Base-by-base conservation (phyloP, 2,888 invertebrate genomes). In the Deilephila elpenor region DNA sequence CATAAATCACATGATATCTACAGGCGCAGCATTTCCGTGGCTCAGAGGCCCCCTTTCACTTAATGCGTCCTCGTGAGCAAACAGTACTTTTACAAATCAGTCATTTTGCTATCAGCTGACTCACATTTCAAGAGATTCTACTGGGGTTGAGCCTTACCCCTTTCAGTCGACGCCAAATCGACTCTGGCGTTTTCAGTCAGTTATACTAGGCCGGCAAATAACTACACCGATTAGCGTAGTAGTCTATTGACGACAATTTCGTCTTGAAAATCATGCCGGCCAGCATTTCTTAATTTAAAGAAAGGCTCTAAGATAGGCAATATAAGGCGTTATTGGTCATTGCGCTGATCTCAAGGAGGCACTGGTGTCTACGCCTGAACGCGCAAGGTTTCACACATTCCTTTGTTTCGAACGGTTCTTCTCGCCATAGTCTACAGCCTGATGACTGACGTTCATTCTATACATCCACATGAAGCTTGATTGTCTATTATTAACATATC, bases 391-490 rank as follows among this genome's bases (percentile, higher is more conserved):
- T 44, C 44, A 44, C 44, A 44, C 44, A 44, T 44, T 44, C 44
- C 44, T 44, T 44, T 14, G 14, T 44, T 62, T n/a, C 62, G 53
- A 14, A 20, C 37, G 8, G 62, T 53, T 51, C 32, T 17, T 11
- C 51, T 20, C 51, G 11, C 20, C n/a, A 17, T 60, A 72, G 62
- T 72, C 72, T 72, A 61, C 71, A 72, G 71, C 61, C 71, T 25
- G 25, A 32, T 20, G 62, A 72, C 61, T 20, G 72, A 62, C 61
- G 53, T 62, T 32, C 34, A 8, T 1, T 32, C 20, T 34, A 19
- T 53, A 11, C n/a, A n/a, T 56, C 51, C 56, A 53, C 72, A 20
- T 62, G 61, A 32, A 72, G 72, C 72, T 37, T 17, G 32, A 20
- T n/a, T 61, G 51, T 51, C 61, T 32, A n/a, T 56, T 44, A 44